Conservation (phyloP, 2,113 vertebrate species). For the Tragelaphus strepsiceros region DNA sequence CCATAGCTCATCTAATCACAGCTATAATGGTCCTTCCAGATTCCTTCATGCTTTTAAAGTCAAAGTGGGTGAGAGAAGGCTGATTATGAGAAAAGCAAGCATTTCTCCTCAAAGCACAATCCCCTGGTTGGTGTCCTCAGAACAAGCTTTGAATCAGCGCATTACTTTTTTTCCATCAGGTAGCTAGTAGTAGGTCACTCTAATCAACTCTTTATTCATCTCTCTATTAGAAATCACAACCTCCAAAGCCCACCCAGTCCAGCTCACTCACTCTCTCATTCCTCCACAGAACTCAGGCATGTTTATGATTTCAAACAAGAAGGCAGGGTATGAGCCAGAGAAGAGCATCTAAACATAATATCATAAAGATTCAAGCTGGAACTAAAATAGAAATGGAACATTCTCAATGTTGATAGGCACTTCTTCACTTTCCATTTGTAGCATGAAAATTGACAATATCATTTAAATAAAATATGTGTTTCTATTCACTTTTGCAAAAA, state of each 20-base stretch:
- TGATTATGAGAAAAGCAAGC: constrained; percentile 36
- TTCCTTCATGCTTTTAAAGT: background rate
- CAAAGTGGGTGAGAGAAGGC: background rate
- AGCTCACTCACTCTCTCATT: background rate
- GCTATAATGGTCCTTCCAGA: background rate
- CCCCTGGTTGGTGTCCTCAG: constrained; percentile 15
- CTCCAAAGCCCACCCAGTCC: background rate
- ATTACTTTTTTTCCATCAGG: constrained; percentile 3
- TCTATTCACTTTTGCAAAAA: constrained; percentile 49
- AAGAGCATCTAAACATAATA: background rate
- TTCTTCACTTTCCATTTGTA: constrained; percentile 46
- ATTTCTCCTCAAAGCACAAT: background rate
- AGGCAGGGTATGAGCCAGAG: background rate
- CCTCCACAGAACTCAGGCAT: background rate
- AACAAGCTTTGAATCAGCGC: constrained; percentile 42
- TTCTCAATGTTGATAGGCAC: background rate
- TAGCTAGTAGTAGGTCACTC: constrained; percentile 21
- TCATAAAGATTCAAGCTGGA: background rate
- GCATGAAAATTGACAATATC: constrained; percentile 44
- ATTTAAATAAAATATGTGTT: constrained; percentile 65
- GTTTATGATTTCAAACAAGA: constrained; percentile 13
- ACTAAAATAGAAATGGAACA: constrained; percentile 12
- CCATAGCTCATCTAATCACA: background rate
- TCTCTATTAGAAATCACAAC: constrained; percentile 15
- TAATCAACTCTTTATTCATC: constrained; percentile 51